Conservation (phyloP, 1,140 invertebrate genomes). For the Macrocentrus cingulum region DNA sequence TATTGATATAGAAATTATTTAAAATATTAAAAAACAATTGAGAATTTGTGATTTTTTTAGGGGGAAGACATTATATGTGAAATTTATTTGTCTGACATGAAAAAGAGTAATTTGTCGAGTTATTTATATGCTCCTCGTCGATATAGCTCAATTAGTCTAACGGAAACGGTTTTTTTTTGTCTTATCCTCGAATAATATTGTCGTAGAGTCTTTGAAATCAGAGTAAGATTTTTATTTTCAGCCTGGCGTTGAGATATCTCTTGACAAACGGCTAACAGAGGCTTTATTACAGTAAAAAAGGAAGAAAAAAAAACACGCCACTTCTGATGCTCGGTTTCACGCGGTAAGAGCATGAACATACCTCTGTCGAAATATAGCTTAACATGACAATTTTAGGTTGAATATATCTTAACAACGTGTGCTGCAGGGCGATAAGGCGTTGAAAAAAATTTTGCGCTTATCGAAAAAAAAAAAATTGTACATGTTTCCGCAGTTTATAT, state of each 20-base stretch:
- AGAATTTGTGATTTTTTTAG: too few species aligned
- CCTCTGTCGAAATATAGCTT: conserved; percentile 34
- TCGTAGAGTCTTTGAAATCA: conserved; percentile 28
- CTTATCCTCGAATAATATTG: neutral
- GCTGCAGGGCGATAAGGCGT: too few species aligned
- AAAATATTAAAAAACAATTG: too few species aligned
- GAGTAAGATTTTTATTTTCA: conserved; percentile 28
- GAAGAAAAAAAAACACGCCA: conserved; percentile 8
- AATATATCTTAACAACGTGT: conserved; percentile 40
- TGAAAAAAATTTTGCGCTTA: conserved; percentile 7
- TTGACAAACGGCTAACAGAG: neutral
- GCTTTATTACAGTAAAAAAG: conserved; percentile 1
- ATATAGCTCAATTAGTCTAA: conserved; percentile 20
- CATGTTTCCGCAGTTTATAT: too few species aligned
- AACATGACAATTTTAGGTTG: conserved; percentile 31
- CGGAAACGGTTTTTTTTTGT: conserved; percentile 6
- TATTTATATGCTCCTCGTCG: too few species aligned
- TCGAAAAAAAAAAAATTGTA: neutral
- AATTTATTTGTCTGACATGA: too few species aligned
- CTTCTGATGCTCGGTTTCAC: too few species aligned
- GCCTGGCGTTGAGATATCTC: neutral
- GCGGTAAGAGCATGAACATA: conserved; percentile 25
- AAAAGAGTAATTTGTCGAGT: too few species aligned
- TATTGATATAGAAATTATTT: too few species aligned
- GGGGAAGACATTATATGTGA: too few species aligned